Conservation (phyloP, 1,140 invertebrate genomes). For the Pentalonia nigronervosa region DNA sequence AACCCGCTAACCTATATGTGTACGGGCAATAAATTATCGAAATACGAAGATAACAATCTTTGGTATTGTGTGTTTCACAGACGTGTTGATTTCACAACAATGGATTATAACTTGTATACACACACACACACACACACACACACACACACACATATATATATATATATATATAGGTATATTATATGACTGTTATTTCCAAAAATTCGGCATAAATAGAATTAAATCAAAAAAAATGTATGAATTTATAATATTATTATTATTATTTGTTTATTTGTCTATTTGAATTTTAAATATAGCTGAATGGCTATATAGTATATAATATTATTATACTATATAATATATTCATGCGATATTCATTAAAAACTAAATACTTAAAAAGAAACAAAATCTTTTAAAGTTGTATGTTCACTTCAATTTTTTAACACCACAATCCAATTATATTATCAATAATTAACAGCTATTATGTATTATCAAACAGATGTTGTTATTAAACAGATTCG, state of each 20-base stretch:
- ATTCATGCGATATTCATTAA: neutral
- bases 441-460: neutral
- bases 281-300: neutral
- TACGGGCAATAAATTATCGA: neutral
- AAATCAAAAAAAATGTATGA: neutral
- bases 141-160: too few relatives aligned
- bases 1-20: neutral
- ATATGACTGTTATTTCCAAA: neutral
- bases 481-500: neutral
- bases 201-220: neutral
- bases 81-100: conserved; percentile 1
- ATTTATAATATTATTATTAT: neutral
- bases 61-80: neutral
- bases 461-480: neutral
- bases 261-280: conserved; percentile 10
- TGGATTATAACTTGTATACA: neutral
- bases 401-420: neutral
- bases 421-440: neutral
- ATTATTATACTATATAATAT: neutral
- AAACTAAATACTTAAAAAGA: neutral
- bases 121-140: too few relatives aligned
- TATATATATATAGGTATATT: neutral
- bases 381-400: neutral
- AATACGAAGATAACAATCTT: neutral
- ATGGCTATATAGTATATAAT: too few relatives aligned